These are phyloP conservation scores for Teleogryllus occipitalis DNA, from an alignment of 1,140 invertebrate genomes.

Conservation along the genomic window DNA sequence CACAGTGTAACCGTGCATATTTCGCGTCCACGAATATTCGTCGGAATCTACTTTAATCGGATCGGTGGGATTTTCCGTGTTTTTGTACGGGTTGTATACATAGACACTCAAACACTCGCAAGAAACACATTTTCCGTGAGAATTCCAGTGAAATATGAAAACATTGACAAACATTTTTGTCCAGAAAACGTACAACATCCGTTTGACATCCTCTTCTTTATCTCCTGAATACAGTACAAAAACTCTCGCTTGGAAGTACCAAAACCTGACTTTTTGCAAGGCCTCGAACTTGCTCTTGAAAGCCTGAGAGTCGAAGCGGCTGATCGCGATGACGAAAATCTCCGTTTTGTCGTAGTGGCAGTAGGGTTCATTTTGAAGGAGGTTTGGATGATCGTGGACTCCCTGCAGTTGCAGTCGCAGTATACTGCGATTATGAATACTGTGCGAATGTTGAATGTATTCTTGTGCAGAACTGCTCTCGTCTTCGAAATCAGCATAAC, in stretches of 20 bases:
- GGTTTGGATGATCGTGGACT: neutral
- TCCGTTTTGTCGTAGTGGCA: neutral
- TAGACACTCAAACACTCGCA: neutral
- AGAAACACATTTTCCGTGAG: neutral
- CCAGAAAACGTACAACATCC: neutral
- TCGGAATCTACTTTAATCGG: neutral
- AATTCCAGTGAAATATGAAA: neutral
- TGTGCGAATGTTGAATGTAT: neutral
- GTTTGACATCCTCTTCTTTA: neutral
- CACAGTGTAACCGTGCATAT: neutral
- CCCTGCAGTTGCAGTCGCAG: neutral
- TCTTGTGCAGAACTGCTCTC: neutral
- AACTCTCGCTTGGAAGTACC: neutral
- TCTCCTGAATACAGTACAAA: neutral
- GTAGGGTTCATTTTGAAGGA: neutral
- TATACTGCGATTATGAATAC: neutral
- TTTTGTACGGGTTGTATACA: neutral
- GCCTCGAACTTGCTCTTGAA: neutral
- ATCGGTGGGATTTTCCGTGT: neutral
- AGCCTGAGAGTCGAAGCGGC: neutral
- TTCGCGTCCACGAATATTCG: neutral
- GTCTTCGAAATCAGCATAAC: neutral
- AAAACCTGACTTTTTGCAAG: neutral
- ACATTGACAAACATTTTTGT: neutral
- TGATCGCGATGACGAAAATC: neutral